Base-by-base conservation (phyloP, 2,888 invertebrate species). In the Caenorhabditis virilis region DNA sequence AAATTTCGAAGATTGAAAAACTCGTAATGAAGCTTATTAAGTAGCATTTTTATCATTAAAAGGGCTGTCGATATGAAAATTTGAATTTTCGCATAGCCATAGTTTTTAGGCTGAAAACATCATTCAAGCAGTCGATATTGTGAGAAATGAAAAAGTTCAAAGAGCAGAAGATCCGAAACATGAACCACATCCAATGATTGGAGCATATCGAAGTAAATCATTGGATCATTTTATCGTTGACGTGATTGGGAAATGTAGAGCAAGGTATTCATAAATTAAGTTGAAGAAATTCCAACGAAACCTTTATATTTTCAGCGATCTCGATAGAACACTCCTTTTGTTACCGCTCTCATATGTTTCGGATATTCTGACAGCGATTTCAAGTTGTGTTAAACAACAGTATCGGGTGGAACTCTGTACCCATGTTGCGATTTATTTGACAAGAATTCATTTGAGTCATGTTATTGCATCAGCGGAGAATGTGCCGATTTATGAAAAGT, bases 311-410 rank as follows among this genome's bases (percentile, higher is more conserved):
- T 69, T 57, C 85, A 92, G 95, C 82, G 94, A 95, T 82, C 85
- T 97, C 63, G 93, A 95, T 84, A 93, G 94, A 85, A 88, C 93
- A 0, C 86, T 97, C 0, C 85, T 95, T 0, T 86, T 94, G 13
- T 85, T 97, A 41, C 93, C 95, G 1, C 91, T 93, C 83, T 88
- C 89, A 48, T 88, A 89, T 50, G 91, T 92, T 1, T 89, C 90
- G 78, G 89, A 91, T 49, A 86, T 95, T 46, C 86, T 97, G 1
- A 87, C 88, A 57, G 86, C 89, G 78, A 84, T 95, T 63, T 89
- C 90, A 0, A 82, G 85, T 6, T 86, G 94, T 54, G 86, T 93
- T 11, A 86, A 87, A 42, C 87, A 88, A 62, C 89, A 89, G 30
- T 90, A 90, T 83, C 85, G 87, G 58, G 87, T 88, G 0, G 95